phyloP scores from a whole-genome alignment of 2,888 invertebrate genomes.

The Drosophila tripunctata region DNA sequence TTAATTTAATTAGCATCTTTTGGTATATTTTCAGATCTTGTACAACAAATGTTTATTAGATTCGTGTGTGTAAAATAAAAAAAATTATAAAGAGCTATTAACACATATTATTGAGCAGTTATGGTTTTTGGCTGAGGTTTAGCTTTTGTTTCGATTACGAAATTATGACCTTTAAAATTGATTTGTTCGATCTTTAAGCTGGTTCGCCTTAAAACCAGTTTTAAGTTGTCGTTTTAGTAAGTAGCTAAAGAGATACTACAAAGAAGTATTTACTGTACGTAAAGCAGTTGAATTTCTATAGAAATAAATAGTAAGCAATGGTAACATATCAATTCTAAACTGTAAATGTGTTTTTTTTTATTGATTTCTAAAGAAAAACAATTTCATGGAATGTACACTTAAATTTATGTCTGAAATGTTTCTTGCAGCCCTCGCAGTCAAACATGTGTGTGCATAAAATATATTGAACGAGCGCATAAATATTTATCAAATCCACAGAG shows the following conservation, averaged over 20 bases:
- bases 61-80: neutral
- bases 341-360: neutral
- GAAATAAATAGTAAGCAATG: neutral
- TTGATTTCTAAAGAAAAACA: conserved; percentile 13
- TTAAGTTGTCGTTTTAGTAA: conserved; percentile 14
- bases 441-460: conserved; percentile 60
- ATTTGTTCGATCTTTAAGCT: conserved; percentile 37
- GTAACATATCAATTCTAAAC: too few relatives aligned
- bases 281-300: neutral
- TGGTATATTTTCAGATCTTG: neutral
- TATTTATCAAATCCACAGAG: conserved; percentile 59
- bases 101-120: conserved; percentile 32
- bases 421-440: conserved; percentile 28
- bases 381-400: neutral
- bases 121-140: conserved; percentile 13
- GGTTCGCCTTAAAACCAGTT: conserved; percentile 40
- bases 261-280: neutral
- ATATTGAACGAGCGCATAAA: conserved; percentile 53
- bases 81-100: conserved; percentile 19
- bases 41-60: conserved; percentile 1
- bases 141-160: conserved; percentile 36
- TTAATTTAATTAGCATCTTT: conserved; percentile 15
- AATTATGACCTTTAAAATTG: conserved; percentile 54
- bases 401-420: neutral
- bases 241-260: conserved; percentile 1